Base-by-base conservation (phyloP, 2,888 invertebrate species). In the Microctonus aethiopoides region DNA sequence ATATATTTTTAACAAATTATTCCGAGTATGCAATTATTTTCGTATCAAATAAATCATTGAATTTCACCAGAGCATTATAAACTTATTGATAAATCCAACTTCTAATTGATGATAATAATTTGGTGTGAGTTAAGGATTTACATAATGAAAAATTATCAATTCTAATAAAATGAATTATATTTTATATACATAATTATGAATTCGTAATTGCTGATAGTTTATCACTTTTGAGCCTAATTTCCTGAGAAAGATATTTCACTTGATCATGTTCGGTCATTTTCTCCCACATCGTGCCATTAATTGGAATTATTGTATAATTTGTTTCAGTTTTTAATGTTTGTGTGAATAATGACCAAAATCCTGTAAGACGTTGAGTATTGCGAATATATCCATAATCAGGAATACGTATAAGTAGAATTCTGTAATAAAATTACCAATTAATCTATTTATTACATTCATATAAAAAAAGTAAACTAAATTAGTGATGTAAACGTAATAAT, bases 211-310 rank as follows among this genome's bases (percentile, higher is more conserved):
- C 57, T 22, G 72, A 73, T 39, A 70, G 16, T 32, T 88, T 80
- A 86, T 86, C 73, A 86, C 88, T 74, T 87, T 88, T 86, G 84
- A 88, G 64, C 86, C 89, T 83, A 84, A 92, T 87, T 82, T 89
- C 89, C 52, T 91, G 87, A 88, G 92, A 89, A 39, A 93, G 83
- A 80, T 90, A 92, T 0, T 91, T 91, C 72, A 91, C 89, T 77
- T 89, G 90, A 83, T 93, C 92, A 77, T 89, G 87, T 52, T 89
- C 87, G 0, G 89, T 87, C 6, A 92, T 83, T 2, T 80, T 80
- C 6, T 86, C 77, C 92, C 92, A 93, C 68, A 87, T 86, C 51
- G 79, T 81, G 13, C 87, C 76, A 78, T 90, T 89, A 60, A 93
- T 81, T 0, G 90, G 87, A 1, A 92, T 88, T 0, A 91, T 87